A percentile compares a stretch with the other conserved stretches of the same genome.
phyloP scores from a whole-genome alignment of 2,888 invertebrate species.

The Panorpa germanica region DNA sequence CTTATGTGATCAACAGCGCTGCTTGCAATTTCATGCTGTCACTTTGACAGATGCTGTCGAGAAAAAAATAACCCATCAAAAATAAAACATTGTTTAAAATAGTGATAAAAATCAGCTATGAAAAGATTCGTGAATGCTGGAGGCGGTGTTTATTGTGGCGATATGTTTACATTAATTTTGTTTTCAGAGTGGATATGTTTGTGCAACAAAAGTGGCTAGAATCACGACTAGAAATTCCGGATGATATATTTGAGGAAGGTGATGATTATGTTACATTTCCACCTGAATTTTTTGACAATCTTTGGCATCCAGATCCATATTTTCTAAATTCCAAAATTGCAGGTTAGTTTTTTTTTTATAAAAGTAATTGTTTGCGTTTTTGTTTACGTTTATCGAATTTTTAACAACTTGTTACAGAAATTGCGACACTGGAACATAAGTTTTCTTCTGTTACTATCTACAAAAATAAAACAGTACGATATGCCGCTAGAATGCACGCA shows the following conservation, averaged over 20 bases:
- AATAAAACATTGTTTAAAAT: no score
- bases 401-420: constrained; percentile 46
- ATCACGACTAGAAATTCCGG: constrained; percentile 51
- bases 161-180: constrained; percentile 8
- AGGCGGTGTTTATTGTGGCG: no score
- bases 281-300: constrained; percentile 60
- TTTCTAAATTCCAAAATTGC: constrained; percentile 72
- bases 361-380: not conserved
- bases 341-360: constrained; percentile 28
- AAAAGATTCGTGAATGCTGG: no score
- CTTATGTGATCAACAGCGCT: no score
- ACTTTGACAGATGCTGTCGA: no score
- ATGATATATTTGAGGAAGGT: constrained; percentile 60
- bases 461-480: constrained; percentile 61
- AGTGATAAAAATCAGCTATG: no score
- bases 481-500: constrained; percentile 66
- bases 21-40: no score
- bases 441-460: constrained; percentile 66
- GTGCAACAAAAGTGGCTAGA: constrained; percentile 67
- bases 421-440: constrained; percentile 59
- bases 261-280: constrained; percentile 66
- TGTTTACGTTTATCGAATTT: not conserved
- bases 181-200: constrained; percentile 63
- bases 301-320: constrained; percentile 80
- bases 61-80: no score